Conservation (phyloP, 1,140 invertebrate genomes). For the Cydia strobilella region DNA sequence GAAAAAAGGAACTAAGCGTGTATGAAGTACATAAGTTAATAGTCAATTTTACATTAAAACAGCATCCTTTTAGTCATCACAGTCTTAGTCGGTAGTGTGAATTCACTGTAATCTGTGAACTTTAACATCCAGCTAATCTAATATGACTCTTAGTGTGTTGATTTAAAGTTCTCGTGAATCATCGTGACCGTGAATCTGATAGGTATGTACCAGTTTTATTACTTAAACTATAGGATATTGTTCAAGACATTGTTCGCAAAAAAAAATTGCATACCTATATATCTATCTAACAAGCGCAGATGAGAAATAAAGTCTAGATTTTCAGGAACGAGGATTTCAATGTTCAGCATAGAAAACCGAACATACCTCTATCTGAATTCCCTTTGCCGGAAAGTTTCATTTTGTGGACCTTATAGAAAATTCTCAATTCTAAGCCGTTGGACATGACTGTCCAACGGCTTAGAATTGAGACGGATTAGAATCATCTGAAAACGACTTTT, state of each 20-base stretch:
- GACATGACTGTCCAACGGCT: no score
- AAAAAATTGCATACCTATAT: no score
- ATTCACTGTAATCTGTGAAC: slow-evolving; percentile 47
- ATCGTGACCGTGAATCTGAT: slow-evolving; percentile 33
- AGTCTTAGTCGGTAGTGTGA: slow-evolving; percentile 45
- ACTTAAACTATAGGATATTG: slow-evolving; percentile 1
- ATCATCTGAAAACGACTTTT: no score
- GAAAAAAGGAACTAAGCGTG: neutral
- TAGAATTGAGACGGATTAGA: no score
- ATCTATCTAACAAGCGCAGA: no score
- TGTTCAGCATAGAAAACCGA: no score
- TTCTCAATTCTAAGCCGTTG: no score
- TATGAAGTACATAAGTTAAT: neutral
- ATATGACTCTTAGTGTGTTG: neutral
- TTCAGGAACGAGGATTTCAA: no score
- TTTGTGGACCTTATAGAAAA: no score
- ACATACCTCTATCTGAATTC: no score
- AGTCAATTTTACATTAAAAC: slow-evolving; percentile 62
- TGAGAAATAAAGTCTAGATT: no score
- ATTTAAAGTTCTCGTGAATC: neutral
- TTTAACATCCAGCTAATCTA: neutral
- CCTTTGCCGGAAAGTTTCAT: no score
- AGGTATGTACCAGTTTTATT: slow-evolving; percentile 9
- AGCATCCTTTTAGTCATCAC: slow-evolving; percentile 69
- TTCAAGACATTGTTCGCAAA: neutral